Percentiles rank a stretch among this genome's conserved stretches.
Conservation (phyloP, 2,113 vertebrate species). For the Syngnathus floridae region DNA sequence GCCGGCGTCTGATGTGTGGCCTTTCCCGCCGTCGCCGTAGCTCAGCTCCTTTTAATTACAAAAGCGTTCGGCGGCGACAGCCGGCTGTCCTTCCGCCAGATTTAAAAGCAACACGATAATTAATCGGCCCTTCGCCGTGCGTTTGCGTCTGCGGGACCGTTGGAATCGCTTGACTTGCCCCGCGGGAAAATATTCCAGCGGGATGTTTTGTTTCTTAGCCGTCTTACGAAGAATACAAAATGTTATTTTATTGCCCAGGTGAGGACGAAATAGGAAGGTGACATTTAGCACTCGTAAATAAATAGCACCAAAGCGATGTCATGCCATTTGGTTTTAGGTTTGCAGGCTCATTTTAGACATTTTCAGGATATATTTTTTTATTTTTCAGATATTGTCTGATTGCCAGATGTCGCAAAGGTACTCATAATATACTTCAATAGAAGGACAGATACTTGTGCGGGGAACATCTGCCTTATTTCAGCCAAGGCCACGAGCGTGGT, state of each 20-base stretch:
- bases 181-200: neutral
- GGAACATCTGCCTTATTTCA: too few species aligned
- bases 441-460: too few species aligned
- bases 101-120: conserved; percentile 69
- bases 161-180: conserved; percentile 8
- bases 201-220: neutral
- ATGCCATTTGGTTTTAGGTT: too few species aligned
- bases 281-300: neutral
- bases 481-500: too few species aligned
- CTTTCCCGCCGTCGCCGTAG: conserved; percentile 53
- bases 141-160: conserved; percentile 16
- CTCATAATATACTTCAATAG: too few species aligned
- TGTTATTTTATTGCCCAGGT: neutral
- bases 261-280: neutral
- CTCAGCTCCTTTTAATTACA: conserved; percentile 71
- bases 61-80: conserved; percentile 69
- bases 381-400: too few species aligned
- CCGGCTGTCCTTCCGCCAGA: conserved; percentile 69
- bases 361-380: too few species aligned
- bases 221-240: neutral
- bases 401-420: too few species aligned
- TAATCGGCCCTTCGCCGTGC: conserved; percentile 61
- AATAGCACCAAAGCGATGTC: neutral
- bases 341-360: too few species aligned
- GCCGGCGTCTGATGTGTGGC: conserved; percentile 62